These are phyloP conservation scores for Hemibagrus guttatus DNA, from an alignment of 2,797 vertebrate species.

Conservation along the genomic window DNA sequence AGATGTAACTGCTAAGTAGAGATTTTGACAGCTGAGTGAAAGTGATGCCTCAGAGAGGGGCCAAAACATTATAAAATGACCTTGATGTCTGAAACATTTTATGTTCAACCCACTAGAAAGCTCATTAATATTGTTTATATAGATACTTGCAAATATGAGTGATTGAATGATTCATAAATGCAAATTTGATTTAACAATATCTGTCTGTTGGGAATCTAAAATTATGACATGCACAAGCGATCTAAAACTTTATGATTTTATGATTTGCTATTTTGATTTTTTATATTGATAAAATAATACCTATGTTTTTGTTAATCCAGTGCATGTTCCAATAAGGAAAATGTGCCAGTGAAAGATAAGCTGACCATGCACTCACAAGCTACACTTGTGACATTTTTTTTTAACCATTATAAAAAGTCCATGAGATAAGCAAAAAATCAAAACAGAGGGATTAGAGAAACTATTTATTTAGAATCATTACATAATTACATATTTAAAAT, in stretches of 20 bases:
- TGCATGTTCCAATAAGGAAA: not conserved
- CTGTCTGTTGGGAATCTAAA: not conserved
- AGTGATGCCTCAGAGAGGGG: constrained; percentile 36
- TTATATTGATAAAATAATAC: not conserved
- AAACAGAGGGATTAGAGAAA: too few relatives aligned
- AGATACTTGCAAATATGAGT: not conserved
- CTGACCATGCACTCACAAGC: not conserved
- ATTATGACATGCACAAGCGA: not conserved
- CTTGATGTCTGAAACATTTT: constrained; percentile 43
- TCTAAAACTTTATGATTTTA: not conserved
- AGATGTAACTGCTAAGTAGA: constrained; percentile 40
- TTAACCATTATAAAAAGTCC: not conserved
- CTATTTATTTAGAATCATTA: not conserved
- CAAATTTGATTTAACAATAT: not conserved
- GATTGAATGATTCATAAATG: not conserved
- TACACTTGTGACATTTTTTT: not conserved
- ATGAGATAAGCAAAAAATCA: not conserved
- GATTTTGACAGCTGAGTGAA: constrained; percentile 46
- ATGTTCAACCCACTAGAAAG: constrained; percentile 13
- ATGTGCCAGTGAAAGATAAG: not conserved
- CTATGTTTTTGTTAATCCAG: not conserved
- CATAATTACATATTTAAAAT: not conserved
- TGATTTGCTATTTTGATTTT: not conserved
- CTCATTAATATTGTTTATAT: not conserved
- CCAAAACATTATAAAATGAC: constrained; percentile 42